Evolutionary conservation across 1,140 invertebrate genomes (phyloP), one percentile per base, ranked within the genome.

Genomic region (Neocloeon triangulifer): DNA sequence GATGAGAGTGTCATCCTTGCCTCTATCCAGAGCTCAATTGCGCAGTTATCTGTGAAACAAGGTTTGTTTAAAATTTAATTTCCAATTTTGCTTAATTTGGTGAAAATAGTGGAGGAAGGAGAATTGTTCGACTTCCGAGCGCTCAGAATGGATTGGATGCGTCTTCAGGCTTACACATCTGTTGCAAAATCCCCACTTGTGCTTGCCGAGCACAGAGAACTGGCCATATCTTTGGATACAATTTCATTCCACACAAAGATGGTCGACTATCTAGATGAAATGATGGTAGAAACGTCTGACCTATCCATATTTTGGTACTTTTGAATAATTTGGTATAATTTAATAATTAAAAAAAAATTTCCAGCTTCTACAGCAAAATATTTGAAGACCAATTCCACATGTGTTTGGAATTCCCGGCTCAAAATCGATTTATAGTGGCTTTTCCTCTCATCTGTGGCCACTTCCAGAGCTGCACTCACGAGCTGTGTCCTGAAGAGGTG

Each of bases 351-450:
- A n/a, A n/a, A n/a, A n/a, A n/a, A 30, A 19, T 25, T 13, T 30
- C 17, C 44, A 68, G 84, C 49, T 97, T 97, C 51, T 95, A 94
- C 48, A 91, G 73, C 43, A 85, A 85, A 60, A 78, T 91, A 49
- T 96, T 96, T 58, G 89, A 96, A 48, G 85, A 91, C 48, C 86
- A 96, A 50, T 96, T 96, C 49, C 88, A 95, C 45, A 91, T 95
- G 82, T 96, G 91, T 54, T 61, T 96, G 41, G 89, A 96, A 55
- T 96, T 96, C 55, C 89, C 89, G 16, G 88, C 89, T 14, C 91
- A 96, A 56, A 95, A 95, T 56, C 67, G 91, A 14, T 99, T 84
- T 46, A 94, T 95, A 36, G 82, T 97, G 38, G 84, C 89, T 19
- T 99, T 98, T 55, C 92, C 94, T 9, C 59, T 96, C 33, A 91